Evolutionary conservation across 2,797 vertebrate genomes (phyloP), one percentile per base, ranked within the genome.

Genomic region (Silurus aristotelis): DNA sequence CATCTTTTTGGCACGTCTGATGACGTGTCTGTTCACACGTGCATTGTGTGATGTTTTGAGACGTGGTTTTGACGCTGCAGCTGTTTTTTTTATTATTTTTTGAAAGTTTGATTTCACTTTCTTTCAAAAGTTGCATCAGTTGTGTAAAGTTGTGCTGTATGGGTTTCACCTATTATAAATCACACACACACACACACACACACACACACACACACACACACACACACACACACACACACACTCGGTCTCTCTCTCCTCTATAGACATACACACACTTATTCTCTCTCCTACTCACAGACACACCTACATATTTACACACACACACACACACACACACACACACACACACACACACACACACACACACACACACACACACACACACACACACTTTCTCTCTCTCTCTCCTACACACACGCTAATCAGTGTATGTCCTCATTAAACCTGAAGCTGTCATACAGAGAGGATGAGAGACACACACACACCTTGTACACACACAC

Each of bases 121-220:
- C 58, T 56, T 83, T 81, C 63, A 78, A 83, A 38, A 82, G 76
- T 85, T 87, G 87, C 87, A 87, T 87, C 84, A 87, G 48, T 87
- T 83, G 64, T 52, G 38, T 38, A 84, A 76, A 76, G 70, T 48
- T 58, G 6, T 60, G 73, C 17, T 48, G 60, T 76, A 78, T 82
- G 66, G 67, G 13, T 80, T 83, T 82, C 86, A 78, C 52, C 27
- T 77, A 8, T 77, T 76, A 73, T 82, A 82, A 56, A 81, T 73
- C 68, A 63, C 67, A 43, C 48, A 73, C 46, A 55, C 52, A 31
- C 56, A 64, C 60, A 63, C 31, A 56, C 48, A 52, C 60, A 46
- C 67, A 25, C 68, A 83, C 55, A 72, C 81, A 83, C 80, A 83
- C 80, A 82, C 80, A 82, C 81, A 82, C 66, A 61, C 70, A 55